Conservation (phyloP, 2,888 invertebrate genomes). For the Lumbricus terrestris region DNA sequence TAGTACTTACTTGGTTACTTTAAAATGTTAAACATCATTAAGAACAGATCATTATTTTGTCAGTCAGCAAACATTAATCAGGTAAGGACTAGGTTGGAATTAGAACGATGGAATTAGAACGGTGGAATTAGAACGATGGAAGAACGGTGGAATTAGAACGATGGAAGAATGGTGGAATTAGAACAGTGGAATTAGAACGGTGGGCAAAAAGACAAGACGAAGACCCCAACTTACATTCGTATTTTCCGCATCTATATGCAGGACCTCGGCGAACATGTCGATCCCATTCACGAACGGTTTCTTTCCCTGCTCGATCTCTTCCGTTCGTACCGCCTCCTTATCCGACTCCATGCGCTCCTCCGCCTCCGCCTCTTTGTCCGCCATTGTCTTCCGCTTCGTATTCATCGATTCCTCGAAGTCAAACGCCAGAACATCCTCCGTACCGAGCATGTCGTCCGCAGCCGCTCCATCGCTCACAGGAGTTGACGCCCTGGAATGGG, state of each 20-base stretch:
- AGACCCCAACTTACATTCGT: slow-evolving; percentile 67
- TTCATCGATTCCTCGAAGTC: slow-evolving; percentile 55
- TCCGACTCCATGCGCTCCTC: background rate
- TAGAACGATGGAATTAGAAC: too few relatives aligned
- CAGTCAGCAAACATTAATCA: too few relatives aligned
- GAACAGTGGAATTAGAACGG: too few relatives aligned
- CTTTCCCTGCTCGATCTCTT: slow-evolving; percentile 37
- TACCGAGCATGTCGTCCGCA: background rate
- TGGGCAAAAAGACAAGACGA: too few relatives aligned
- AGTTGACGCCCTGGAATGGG: slow-evolving; percentile 17
- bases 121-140: too few relatives aligned
- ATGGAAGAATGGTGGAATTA: too few relatives aligned
- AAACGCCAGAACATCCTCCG: slow-evolving; percentile 22
- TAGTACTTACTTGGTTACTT: too few relatives aligned
- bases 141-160: too few relatives aligned
- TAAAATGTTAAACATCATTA: too few relatives aligned
- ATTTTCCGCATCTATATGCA: slow-evolving; percentile 76
- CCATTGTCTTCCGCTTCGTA: slow-evolving; percentile 45
- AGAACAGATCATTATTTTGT: too few relatives aligned
- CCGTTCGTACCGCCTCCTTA: background rate
- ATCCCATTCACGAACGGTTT: slow-evolving; percentile 56
- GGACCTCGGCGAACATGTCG: slow-evolving; percentile 73
- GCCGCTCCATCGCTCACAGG: slow-evolving; percentile 16
- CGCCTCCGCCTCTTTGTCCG: background rate
- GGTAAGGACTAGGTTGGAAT: too few relatives aligned